Base-by-base conservation (phyloP, 1,140 invertebrate species). In the Platorchestia sp. region DNA sequence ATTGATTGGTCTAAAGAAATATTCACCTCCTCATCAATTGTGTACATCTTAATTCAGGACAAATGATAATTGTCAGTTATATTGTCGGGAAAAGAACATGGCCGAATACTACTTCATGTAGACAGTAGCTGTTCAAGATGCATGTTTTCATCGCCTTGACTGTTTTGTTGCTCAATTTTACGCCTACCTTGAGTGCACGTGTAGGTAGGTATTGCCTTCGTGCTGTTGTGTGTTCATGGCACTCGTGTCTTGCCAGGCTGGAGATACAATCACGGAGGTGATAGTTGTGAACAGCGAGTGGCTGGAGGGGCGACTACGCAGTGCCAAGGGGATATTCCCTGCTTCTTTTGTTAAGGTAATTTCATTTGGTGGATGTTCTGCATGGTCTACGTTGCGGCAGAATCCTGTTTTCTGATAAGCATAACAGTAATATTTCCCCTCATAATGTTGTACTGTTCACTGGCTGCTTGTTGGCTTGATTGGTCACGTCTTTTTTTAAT, bases 261-360 rank as follows among this genome's bases (percentile, higher is more conserved):
- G 91, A 7, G 91, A 93, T n/a, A 45, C 40, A 7, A 93, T 93
- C 45, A 44, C 45, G 91, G 43, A n/a, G 6, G 91, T 93, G 43
- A n/a, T 44, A 0, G 43, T 45, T 19, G 45, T 93, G 0, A 93
- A 93, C 45, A 47, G 44, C 91, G 91, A 93, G 91, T 93, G 91
- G 91, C 45, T 93, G 19, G 91, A 93, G 40, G 91, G 91, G 40
- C 43, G 43, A 40, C 45, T 93, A 47, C 43, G 44, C 40, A 36
- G 44, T 45, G 40, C 16, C 10, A 42, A 45, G 40, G 91, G 91
- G 10, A 93, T 93, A 44, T 93, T 93, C 40, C 91, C 91, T n/a
- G 45, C 91, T 40, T 45, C 91, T 44, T 93, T 93, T 93, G 91
- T 93, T 40, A 45, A 47, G 91, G 91, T 93, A 40, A 93, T 22